A percentile compares a stretch with the other conserved stretches of the same genome.
Conservation (phyloP, 2,113 vertebrate species). For the Tyrannus savana region DNA sequence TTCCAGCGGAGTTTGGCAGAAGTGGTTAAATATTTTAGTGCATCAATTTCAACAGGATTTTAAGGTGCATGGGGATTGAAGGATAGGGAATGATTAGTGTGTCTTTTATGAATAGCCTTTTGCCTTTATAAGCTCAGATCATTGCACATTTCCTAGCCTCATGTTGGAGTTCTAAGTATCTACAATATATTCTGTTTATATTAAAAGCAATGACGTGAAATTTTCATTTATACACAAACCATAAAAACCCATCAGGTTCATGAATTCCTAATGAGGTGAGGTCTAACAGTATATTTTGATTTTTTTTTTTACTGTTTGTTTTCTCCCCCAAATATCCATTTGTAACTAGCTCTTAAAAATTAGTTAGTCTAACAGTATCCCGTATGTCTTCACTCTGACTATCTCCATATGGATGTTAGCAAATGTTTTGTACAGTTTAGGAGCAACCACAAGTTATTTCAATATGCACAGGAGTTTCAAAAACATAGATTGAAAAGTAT, state of each 20-base stretch:
- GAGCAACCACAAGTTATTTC: slow-evolving; percentile 16
- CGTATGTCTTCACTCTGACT: not conserved
- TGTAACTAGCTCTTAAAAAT: slow-evolving; percentile 35
- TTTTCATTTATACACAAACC: slow-evolving; percentile 77
- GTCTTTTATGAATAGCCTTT: slow-evolving; percentile 32
- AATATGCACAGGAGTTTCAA: not conserved
- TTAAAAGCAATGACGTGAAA: slow-evolving; percentile 74
- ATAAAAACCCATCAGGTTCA: slow-evolving; percentile 74
- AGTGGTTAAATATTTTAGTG: slow-evolving; percentile 57
- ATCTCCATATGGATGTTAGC: not conserved
- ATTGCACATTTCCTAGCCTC: not conserved
- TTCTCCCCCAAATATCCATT: slow-evolving; percentile 58
- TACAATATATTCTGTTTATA: slow-evolving; percentile 63
- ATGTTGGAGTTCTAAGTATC: slow-evolving; percentile 1
- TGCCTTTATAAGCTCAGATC: slow-evolving; percentile 32
- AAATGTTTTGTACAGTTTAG: slow-evolving; percentile 33
- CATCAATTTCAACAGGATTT: slow-evolving; percentile 40
- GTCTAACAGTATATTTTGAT: slow-evolving; percentile 54
- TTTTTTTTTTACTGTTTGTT: slow-evolving; percentile 63
- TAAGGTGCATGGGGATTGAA: slow-evolving; percentile 13
- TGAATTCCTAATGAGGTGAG: slow-evolving; percentile 74
- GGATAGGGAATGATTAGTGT: not conserved
- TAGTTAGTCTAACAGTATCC: slow-evolving; percentile 21
- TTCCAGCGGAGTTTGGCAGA: slow-evolving; percentile 36
- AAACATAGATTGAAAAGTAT: slow-evolving; percentile 31